These are phyloP conservation scores for Tragelaphus oryx DNA, from an alignment of 2,797 vertebrate species.

Conservation along the genomic window DNA sequence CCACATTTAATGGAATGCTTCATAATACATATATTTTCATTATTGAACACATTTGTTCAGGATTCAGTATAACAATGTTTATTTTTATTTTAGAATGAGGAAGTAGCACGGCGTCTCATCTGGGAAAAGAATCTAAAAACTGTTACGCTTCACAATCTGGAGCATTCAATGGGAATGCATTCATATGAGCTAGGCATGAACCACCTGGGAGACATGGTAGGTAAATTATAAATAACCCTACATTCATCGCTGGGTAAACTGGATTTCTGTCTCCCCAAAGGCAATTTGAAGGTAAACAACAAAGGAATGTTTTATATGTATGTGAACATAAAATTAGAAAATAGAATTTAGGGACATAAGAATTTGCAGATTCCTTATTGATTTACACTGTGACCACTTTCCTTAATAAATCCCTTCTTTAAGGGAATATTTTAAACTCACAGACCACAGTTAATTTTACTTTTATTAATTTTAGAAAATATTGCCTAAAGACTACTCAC, in stretches of 20 bases:
- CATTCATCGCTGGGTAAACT: background rate
- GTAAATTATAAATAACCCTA: constrained; percentile 36
- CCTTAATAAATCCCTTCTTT: background rate
- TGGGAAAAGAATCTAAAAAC: constrained; percentile 92
- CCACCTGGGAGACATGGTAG: constrained; percentile 90
- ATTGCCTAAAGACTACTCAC: background rate
- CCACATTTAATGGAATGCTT: background rate
- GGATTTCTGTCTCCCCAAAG: background rate
- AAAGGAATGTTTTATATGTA: background rate
- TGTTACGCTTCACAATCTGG: constrained; percentile 90
- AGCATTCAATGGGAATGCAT: constrained; percentile 90
- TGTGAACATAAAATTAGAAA: background rate
- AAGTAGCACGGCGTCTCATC: constrained; percentile 80
- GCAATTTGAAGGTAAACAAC: background rate
- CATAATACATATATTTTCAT: background rate
- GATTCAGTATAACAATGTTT: background rate
- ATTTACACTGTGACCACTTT: background rate
- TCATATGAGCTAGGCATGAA: constrained; percentile 91
- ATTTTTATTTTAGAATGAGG: constrained; percentile 81
- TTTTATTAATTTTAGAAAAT: constrained; percentile 20
- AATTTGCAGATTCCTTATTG: background rate
- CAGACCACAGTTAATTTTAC: background rate
- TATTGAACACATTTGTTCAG: background rate
- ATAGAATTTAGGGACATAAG: background rate
- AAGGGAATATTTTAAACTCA: constrained; percentile 3